phyloP scores from a whole-genome alignment of 2,797 vertebrate genomes.

The Sus cebifrons region DNA sequence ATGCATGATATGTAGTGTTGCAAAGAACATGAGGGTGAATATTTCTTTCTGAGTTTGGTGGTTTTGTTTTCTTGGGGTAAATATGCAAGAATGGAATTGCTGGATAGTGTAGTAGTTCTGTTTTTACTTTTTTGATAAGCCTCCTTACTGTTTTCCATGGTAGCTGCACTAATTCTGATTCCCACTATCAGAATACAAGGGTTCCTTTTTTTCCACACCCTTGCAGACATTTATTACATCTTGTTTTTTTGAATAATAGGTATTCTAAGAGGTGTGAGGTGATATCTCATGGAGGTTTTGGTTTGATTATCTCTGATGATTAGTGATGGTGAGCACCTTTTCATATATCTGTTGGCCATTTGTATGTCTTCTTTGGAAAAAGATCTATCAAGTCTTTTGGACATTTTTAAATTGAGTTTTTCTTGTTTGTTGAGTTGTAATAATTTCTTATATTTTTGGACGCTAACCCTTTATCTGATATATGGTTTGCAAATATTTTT shows the following conservation, averaged over 20 bases:
- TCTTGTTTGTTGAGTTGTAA: background rate
- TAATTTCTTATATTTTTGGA: background rate
- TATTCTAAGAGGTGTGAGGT: background rate
- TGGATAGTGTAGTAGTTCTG: background rate
- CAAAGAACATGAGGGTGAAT: background rate
- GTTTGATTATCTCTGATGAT: background rate
- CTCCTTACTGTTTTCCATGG: background rate
- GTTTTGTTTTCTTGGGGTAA: background rate
- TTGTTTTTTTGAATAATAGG: background rate
- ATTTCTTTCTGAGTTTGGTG: background rate
- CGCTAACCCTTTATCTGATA: background rate
- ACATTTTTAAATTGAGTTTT: background rate
- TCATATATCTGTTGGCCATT: background rate
- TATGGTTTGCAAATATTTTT: background rate
- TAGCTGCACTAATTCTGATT: too few species aligned
- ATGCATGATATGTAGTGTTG: background rate
- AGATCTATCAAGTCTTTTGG: background rate
- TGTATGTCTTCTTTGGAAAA: background rate
- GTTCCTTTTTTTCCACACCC: background rate
- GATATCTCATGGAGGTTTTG: background rate
- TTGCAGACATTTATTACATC: background rate
- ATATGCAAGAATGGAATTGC: background rate
- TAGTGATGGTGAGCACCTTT: background rate
- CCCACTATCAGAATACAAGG: background rate
- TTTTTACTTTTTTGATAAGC: background rate